Base-by-base conservation (phyloP, 2,113 vertebrate species). In the Nanorana parkeri region DNA sequence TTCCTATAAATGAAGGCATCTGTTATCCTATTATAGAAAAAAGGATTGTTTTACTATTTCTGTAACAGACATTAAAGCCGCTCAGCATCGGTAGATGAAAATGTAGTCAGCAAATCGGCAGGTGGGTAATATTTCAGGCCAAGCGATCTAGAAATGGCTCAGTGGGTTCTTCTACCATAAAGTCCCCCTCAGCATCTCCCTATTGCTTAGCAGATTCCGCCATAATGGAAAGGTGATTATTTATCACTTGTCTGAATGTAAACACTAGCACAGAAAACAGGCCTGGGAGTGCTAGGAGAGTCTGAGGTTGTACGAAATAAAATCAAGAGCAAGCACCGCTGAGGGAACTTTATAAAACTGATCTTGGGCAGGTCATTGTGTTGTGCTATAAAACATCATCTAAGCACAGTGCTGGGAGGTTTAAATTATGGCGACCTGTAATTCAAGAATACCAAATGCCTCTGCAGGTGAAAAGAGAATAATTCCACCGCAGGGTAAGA, bases 391-490 rank as follows among this genome's bases (percentile, higher is more conserved):
- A 80, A 69, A 69, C 21, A 58, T 32, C 16, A 58, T n/a, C 36
- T 28, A 80, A 80, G 32, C 7, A 17, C 21, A 28, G 67, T 29
- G 2, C 54, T 56, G 64, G 78, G 78, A 80, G 67, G 78, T 60
- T 36, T 80, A 71, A 80, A 69, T 80, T 80, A 71, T 19, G 15
- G 66, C 15, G 21, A 5, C 54, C 51, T 69, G 67, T 69, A 29
- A 21, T 77, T 55, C 26, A 19, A 29, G 61, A 20, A 65, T 29
- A 32, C 51, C 32, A 24, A 24, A 24, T 79, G 68, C 17, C 52
- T 41, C 58, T 68, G n/a, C 68, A 41, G 20, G 13, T 29, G n/a
- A 77, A 32, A 36, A 17, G 19, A 41, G 52, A 68, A 52, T 61
- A 36, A 52, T 69, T 80, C 11, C 2, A 19, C 67, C n/a, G 5